Evolutionary conservation across 1,140 invertebrate species (phyloP).

Genomic region (Dysdera silvatica): DNA sequence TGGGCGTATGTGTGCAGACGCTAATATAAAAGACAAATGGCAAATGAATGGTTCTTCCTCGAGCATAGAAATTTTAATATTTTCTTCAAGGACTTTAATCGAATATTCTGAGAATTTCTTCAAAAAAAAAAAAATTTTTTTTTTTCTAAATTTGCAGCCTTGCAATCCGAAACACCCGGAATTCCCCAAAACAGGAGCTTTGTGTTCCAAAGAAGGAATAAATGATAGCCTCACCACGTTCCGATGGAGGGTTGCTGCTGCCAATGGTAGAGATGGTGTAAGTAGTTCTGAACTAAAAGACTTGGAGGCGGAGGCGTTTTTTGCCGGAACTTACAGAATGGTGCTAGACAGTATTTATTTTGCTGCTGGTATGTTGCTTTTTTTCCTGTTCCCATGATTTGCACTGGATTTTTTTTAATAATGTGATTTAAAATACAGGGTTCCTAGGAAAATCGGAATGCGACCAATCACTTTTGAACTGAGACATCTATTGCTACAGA

Average conservation of each 20-base stretch:
- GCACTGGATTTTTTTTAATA: too few relatives aligned
- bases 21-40: not conserved
- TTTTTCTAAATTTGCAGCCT: slow-evolving; percentile 35
- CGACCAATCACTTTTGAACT: too few relatives aligned
- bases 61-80: too few relatives aligned
- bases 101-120: too few relatives aligned
- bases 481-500: too few relatives aligned
- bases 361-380: slow-evolving; percentile 41
- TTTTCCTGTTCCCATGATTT: too few relatives aligned
- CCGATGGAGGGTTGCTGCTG: slow-evolving; percentile 43
- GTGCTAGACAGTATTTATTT: slow-evolving; percentile 47
- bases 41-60: too few relatives aligned
- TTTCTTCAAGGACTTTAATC: too few relatives aligned
- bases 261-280: slow-evolving; percentile 37
- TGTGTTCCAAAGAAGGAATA: slow-evolving; percentile 41
- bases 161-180: slow-evolving; percentile 46
- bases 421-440: too few relatives aligned
- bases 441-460: too few relatives aligned
- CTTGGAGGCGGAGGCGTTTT: slow-evolving; percentile 42
- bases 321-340: slow-evolving; percentile 40
- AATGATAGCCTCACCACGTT: slow-evolving; percentile 43
- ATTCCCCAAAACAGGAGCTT: slow-evolving; percentile 37
- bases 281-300: slow-evolving; percentile 38
- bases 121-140: not conserved
- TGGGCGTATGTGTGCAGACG: not conserved